Conservation (phyloP, 2,888 invertebrate species). For the Rhabditoides inermis region DNA sequence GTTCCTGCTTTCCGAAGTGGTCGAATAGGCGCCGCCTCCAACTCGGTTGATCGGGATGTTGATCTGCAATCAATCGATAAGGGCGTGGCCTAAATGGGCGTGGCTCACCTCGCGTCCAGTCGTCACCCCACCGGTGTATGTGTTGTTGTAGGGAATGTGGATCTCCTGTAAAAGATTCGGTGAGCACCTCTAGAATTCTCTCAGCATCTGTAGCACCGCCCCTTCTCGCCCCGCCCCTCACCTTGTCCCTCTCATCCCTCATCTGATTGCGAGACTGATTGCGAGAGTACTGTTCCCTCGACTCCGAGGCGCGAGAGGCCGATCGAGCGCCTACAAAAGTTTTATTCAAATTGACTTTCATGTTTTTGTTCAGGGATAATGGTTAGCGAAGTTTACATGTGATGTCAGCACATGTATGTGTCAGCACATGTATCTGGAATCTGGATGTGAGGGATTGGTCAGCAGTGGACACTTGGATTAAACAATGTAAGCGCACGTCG, state of each 20-base stretch:
- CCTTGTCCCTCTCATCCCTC: not conserved
- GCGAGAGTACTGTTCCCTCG: slow-evolving; percentile 5
- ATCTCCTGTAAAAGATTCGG: too few species aligned
- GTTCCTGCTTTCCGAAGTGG: slow-evolving; percentile 23
- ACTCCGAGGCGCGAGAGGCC: slow-evolving; percentile 10
- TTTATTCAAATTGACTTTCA: not conserved
- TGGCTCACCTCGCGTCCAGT: not conserved
- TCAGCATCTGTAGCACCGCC: too few species aligned
- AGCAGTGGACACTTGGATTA: too few species aligned
- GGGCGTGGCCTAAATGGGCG: not conserved
- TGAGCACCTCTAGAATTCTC: too few species aligned
- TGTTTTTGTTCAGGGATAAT: not conserved
- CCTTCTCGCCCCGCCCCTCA: too few species aligned
- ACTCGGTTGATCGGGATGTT: slow-evolving; percentile 5
- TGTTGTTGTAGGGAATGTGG: too few species aligned
- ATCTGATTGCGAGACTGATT: slow-evolving; percentile 9
- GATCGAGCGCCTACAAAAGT: slow-evolving; percentile 9
- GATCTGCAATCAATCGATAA: slow-evolving; percentile 11
- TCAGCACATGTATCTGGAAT: too few species aligned
- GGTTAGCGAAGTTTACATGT: not conserved
- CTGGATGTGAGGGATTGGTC: too few species aligned
- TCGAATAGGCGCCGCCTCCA: slow-evolving; percentile 9
- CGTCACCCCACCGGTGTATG: too few species aligned
- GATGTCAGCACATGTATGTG: too few species aligned
- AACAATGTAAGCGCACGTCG: too few species aligned